Conservation (phyloP, 2,113 vertebrate genomes). For the Mustela nigripes region DNA sequence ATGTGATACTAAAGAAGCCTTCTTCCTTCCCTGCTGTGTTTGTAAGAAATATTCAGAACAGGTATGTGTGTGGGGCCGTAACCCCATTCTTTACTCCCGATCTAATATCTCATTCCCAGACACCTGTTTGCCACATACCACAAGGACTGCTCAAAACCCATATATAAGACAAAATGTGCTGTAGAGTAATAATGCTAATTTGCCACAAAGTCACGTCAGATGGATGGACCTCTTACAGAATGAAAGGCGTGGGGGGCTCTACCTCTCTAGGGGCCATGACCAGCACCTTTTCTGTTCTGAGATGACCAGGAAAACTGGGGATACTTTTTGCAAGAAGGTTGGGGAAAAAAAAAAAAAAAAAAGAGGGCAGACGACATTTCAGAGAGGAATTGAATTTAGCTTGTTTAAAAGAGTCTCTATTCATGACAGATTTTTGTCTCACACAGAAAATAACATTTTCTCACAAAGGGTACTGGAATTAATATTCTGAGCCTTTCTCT, state of each 20-base stretch:
- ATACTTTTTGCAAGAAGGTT: slow-evolving; percentile 36
- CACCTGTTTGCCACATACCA: not conserved
- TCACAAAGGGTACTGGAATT: not conserved
- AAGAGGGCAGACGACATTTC: not conserved
- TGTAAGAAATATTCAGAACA: not conserved
- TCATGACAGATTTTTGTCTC: slow-evolving; percentile 13
- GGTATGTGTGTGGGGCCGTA: not conserved
- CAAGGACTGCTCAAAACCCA: not conserved
- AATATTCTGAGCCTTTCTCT: not conserved
- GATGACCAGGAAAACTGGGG: not conserved
- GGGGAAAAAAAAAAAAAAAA: not conserved
- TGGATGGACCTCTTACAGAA: not conserved
- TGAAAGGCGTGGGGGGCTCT: not conserved
- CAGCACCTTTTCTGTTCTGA: not conserved
- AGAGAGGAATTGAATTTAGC: slow-evolving; percentile 5
- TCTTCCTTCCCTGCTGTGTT: not conserved
- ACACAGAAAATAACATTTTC: slow-evolving; percentile 7
- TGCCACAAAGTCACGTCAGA: not conserved
- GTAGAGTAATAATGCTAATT: slow-evolving; percentile 6
- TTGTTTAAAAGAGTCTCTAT: not conserved
- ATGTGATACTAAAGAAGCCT: not conserved
- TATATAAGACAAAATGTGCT: not conserved
- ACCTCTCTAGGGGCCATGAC: not conserved
- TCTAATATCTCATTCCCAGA: not conserved
- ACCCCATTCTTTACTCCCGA: not conserved